Evolutionary conservation across 2,113 vertebrate genomes (phyloP).

Genomic region (Ptyas mucosa): DNA sequence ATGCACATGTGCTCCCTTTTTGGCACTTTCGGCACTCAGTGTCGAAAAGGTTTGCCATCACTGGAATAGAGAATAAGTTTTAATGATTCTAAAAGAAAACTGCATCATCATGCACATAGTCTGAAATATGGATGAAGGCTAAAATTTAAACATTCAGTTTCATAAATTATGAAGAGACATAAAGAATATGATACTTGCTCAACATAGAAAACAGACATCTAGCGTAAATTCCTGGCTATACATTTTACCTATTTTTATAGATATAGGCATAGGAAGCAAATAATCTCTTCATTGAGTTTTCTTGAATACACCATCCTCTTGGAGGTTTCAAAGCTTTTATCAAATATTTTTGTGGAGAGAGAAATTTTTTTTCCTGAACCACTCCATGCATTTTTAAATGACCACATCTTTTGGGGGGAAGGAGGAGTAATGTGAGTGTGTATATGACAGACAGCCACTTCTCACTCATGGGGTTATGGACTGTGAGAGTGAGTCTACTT

Average conservation of each 20-base stretch:
- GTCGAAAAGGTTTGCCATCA: too few relatives aligned
- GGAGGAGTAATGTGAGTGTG: neutral
- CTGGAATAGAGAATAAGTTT: neutral
- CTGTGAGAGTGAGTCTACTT: neutral
- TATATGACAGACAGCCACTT: neutral
- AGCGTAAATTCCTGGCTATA: neutral
- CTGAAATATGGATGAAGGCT: neutral
- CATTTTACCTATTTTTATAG: neutral
- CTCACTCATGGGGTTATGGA: neutral
- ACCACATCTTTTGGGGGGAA: neutral
- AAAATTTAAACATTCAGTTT: neutral
- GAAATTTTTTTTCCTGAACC: neutral
- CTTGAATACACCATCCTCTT: neutral
- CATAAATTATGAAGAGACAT: neutral
- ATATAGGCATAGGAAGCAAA: neutral
- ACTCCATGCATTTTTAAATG: neutral
- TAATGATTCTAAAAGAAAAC: neutral
- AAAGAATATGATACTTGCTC: neutral
- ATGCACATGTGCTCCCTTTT: too few relatives aligned
- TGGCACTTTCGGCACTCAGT: too few relatives aligned
- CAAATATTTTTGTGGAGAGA: neutral
- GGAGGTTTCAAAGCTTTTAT: neutral
- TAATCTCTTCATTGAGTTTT: neutral
- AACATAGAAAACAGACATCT: neutral
- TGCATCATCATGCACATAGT: neutral